These are phyloP conservation scores for Zeuzera pyrina DNA, from an alignment of 2,888 invertebrate species.

Conservation along the genomic window DNA sequence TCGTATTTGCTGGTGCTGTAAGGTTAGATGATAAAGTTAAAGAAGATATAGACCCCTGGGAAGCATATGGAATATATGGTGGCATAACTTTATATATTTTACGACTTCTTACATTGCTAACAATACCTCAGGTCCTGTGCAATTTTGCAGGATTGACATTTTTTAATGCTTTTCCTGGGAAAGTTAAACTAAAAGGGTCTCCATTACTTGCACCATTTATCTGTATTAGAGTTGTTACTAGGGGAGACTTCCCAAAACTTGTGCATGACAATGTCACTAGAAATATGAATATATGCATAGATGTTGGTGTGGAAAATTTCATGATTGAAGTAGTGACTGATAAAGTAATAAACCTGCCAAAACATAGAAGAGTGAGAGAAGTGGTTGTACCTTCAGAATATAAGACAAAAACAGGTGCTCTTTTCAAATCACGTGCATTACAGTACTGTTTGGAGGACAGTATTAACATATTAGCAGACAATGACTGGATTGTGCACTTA, in stretches of 20 bases:
- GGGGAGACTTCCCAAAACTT: conserved; percentile 93
- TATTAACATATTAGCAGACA: conserved; percentile 87
- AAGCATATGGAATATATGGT: conserved; percentile 83
- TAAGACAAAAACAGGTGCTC: conserved; percentile 90
- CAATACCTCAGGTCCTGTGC: conserved; percentile 91
- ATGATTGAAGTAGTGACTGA: conserved; percentile 97
- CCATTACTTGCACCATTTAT: conserved; percentile 94
- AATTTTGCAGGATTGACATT: conserved; percentile 89
- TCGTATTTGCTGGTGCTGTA: conserved; percentile 78
- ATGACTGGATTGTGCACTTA: conserved; percentile 97
- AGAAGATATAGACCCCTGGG: conserved; percentile 83
- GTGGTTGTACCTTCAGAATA: conserved; percentile 91
- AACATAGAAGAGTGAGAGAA: conserved; percentile 86
- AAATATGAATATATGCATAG: conserved; percentile 89
- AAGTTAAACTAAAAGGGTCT: conserved; percentile 89
- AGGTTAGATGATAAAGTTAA: conserved; percentile 71
- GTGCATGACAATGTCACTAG: conserved; percentile 89
- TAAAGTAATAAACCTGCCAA: conserved; percentile 83
- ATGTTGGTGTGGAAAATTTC: conserved; percentile 95
- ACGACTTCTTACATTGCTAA: conserved; percentile 85
- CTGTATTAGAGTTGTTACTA: conserved; percentile 93
- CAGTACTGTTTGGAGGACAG: conserved; percentile 96
- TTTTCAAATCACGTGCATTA: conserved; percentile 94
- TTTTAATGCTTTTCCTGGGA: conserved; percentile 96
- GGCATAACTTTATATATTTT: conserved; percentile 83